These are phyloP conservation scores for Phenacoccus solenopsis DNA, from an alignment of 1,140 invertebrate species.

Conservation along the genomic window DNA sequence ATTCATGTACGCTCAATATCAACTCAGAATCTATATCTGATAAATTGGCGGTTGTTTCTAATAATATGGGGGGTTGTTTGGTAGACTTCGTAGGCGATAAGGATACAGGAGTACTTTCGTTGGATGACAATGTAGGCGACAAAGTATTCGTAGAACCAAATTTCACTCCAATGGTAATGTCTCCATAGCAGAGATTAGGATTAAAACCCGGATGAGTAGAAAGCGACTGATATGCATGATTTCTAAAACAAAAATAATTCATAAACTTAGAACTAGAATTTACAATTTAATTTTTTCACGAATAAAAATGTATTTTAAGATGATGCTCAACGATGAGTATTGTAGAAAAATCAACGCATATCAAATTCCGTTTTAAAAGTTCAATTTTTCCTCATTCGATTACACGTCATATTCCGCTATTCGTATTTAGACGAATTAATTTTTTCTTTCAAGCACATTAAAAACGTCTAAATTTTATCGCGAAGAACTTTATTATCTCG, in stretches of 20 bases:
- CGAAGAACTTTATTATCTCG: too few species aligned
- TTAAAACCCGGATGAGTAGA: slow-evolving; percentile 74
- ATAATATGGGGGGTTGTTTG: slow-evolving; percentile 23
- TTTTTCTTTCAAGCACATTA: too few species aligned
- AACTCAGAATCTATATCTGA: slow-evolving; percentile 22
- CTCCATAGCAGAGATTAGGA: slow-evolving; percentile 76
- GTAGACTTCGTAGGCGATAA: slow-evolving; percentile 21
- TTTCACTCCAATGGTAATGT: slow-evolving; percentile 69
- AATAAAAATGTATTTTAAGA: too few species aligned
- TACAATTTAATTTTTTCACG: too few species aligned
- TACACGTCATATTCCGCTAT: too few species aligned
- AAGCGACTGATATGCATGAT: slow-evolving; percentile 38
- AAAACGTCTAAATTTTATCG: too few species aligned
- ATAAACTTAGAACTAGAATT: too few species aligned
- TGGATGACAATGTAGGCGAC: slow-evolving; percentile 20
- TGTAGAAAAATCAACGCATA: too few species aligned
- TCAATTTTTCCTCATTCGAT: too few species aligned
- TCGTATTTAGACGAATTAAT: too few species aligned
- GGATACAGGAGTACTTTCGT: slow-evolving; percentile 24
- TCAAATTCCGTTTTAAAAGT: too few species aligned
- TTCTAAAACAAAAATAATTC: neutral
- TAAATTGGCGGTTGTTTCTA: slow-evolving; percentile 28
- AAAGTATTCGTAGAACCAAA: slow-evolving; percentile 41
- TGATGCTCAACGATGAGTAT: too few species aligned
- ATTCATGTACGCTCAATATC: slow-evolving; percentile 48